Conservation (phyloP, 2,888 invertebrate genomes). For the Philonicus albiceps region DNA sequence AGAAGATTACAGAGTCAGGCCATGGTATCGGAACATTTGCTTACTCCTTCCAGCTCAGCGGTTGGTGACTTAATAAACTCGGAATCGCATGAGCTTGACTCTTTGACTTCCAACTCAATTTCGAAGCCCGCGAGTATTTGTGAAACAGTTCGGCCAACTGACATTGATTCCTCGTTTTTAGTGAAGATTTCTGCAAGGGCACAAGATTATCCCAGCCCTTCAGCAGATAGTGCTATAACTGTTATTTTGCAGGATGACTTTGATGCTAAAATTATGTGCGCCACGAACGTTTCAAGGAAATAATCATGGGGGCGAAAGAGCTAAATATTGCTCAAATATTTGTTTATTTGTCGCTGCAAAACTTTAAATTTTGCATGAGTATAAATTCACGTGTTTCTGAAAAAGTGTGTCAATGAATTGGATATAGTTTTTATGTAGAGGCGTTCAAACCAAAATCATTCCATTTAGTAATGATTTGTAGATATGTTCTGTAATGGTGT, state of each 20-base stretch:
- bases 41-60: slow-evolving; percentile 62
- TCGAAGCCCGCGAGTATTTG: slow-evolving; percentile 58
- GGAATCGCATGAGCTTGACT: slow-evolving; percentile 62
- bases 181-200: slow-evolving; percentile 45
- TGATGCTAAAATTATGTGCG: not conserved
- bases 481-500: not conserved
- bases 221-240: slow-evolving; percentile 72
- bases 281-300: not conserved
- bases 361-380: not conserved
- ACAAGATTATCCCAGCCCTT: slow-evolving; percentile 65
- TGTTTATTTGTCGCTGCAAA: not conserved
- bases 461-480: not conserved
- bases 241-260: slow-evolving; percentile 70
- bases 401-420: not conserved
- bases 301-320: not conserved
- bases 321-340: not conserved
- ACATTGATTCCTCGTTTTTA: slow-evolving; percentile 51
- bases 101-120: slow-evolving; percentile 60
- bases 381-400: not conserved
- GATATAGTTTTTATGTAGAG: not conserved
- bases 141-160: slow-evolving; percentile 52
- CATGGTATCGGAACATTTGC: slow-evolving; percentile 60
- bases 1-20: slow-evolving; percentile 59
- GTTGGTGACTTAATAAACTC: slow-evolving; percentile 61
- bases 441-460: not conserved